Evolutionary conservation across 2,797 vertebrate genomes (phyloP).

Genomic region (Neosilurus mollespiculum): DNA sequence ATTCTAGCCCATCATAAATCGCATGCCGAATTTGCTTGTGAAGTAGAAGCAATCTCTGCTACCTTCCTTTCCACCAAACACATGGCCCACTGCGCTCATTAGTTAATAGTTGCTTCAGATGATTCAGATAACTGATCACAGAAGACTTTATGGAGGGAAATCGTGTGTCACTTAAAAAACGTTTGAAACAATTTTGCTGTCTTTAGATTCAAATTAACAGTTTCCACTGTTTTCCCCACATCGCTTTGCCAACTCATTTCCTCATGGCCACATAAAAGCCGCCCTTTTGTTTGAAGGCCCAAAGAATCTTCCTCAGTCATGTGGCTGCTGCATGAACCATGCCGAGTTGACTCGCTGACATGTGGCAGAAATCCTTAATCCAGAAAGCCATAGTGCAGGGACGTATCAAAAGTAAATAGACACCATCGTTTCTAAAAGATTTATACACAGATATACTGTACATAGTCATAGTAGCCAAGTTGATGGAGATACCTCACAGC

Average conservation of each 20-base stretch:
- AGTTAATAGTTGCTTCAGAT: constrained; percentile 8
- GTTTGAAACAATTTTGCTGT: constrained; percentile 16
- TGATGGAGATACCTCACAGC: too few relatives aligned
- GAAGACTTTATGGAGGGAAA: background rate
- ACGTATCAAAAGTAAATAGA: too few relatives aligned
- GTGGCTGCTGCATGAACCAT: constrained; percentile 59
- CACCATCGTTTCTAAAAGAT: too few relatives aligned
- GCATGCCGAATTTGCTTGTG: background rate
- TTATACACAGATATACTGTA: too few relatives aligned
- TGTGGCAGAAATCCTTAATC: constrained; percentile 69
- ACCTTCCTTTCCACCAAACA: background rate
- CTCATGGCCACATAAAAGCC: constrained; percentile 71
- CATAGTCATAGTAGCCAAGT: too few relatives aligned
- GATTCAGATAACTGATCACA: constrained; percentile 14
- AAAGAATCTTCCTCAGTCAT: constrained; percentile 67
- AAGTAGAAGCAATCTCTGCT: background rate
- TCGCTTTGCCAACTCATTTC: constrained; percentile 63
- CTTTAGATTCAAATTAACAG: constrained; percentile 30
- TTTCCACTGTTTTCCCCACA: constrained; percentile 33
- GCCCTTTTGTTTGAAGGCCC: constrained; percentile 55
- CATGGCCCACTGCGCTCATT: background rate
- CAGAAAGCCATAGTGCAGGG: constrained; percentile 59
- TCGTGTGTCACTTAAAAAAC: constrained; percentile 7
- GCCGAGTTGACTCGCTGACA: constrained; percentile 59
- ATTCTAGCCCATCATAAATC: background rate